Evolutionary conservation across 1,140 invertebrate genomes (phyloP).

Genomic region (Batillaria attramentaria): DNA sequence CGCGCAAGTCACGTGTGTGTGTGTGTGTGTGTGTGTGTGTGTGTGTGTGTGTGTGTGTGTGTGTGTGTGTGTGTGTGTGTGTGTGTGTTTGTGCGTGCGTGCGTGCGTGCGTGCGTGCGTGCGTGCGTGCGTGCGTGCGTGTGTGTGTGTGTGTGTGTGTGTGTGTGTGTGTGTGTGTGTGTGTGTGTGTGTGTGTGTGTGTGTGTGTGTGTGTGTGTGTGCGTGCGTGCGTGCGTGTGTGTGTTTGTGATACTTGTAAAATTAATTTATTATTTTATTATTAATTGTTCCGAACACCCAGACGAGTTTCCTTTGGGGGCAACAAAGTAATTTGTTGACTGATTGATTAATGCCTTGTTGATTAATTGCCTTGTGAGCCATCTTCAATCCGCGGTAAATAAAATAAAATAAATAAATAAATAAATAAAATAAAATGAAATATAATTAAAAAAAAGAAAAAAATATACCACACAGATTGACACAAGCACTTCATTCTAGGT

Average conservation of each 20-base stretch:
- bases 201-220: neutral
- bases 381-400: no score
- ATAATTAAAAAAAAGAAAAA: no score
- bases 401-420: no score
- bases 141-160: neutral
- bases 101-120: no score
- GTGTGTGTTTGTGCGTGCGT: neutral
- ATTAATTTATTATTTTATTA: neutral
- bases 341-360: no score
- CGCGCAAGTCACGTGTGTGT: neutral
- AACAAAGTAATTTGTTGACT: no score
- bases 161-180: neutral
- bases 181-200: neutral
- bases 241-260: neutral
- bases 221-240: neutral
- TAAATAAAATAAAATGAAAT: no score
- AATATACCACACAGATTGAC: no score
- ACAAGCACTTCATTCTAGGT: no score
- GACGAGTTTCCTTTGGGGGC: no score
- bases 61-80: conserved; percentile 15
- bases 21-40: neutral
- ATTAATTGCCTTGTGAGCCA: no score
- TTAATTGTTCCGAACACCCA: no score
- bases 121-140: neutral
- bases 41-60: neutral